Base-by-base conservation (phyloP, 1,140 invertebrate species). In the Scaptomyza pallida region DNA sequence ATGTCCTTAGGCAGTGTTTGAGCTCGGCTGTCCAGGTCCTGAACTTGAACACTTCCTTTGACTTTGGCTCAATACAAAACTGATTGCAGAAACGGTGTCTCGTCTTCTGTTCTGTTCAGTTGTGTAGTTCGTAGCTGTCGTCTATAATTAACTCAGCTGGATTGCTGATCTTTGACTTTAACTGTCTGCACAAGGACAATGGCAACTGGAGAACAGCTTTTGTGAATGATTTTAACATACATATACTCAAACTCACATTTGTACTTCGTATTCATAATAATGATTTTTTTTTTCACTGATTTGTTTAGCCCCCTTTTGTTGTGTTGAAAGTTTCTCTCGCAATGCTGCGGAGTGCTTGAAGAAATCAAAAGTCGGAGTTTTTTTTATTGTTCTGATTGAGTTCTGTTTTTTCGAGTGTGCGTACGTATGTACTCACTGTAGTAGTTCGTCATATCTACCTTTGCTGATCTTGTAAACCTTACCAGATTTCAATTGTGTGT, bases 71-170 rank as follows among this genome's bases (percentile, higher is more conserved):
- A 5, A 6, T 65, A 61, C 56, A 55, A 70, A 71, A 78, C 56
- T 62, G 47, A 63, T 68, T 35, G 4, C 33, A 35, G 1, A 35
- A 10, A 35, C 71, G 47, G 26, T 60, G 50, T 47, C 41, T 19
- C n/a, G 21, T 37, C n/a, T 44, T 21, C 17, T 0, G 6, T 21
- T 21, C 17, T 19, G 19, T 45, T 45, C 43, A 10, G 12, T 6
- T 23, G 9, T 4, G 37, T 47, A 17, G 6, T 4, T 40, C 16
- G 37, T 30, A 73, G 13, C 64, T 88, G 82, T 81, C 83, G 78
- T 63, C 78, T 88, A 74, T 88, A 88, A 88, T 88, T 88, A 88
- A 88, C 82, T 88, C 82, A 83, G 82, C 82, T 88, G 82, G 82
- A 88, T 88, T 78, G 70, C 83, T 88, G 82, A 88, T 88, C 82